A percentile compares a stretch with the other conserved stretches of the same genome.
These are phyloP conservation scores for Callipepla squamata DNA, from an alignment of 2,113 vertebrate genomes.

Conservation along the genomic window DNA sequence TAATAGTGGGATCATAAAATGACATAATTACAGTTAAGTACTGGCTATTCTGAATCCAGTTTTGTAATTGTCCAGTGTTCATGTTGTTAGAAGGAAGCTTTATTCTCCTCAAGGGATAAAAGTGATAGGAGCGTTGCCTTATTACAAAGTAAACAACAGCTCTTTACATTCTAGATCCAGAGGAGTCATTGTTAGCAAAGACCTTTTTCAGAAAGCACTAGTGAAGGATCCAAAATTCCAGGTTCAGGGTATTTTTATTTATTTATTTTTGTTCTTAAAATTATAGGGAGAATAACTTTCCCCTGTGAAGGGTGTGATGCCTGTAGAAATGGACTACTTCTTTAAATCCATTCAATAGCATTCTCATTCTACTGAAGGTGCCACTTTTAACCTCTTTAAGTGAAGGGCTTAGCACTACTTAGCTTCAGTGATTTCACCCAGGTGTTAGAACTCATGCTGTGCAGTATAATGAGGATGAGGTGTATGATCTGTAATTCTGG, in stretches of 20 bases:
- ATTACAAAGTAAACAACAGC: slow-evolving; percentile 1
- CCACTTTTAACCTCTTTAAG: slow-evolving; percentile 38
- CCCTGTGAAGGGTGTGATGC: not conserved
- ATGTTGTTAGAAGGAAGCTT: not conserved
- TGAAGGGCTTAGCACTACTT: slow-evolving; percentile 7
- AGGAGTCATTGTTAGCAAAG: not conserved
- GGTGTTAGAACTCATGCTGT: slow-evolving; percentile 30
- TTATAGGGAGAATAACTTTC: not conserved
- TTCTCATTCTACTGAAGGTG: slow-evolving; percentile 18
- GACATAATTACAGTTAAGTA: not conserved
- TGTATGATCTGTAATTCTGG: not conserved
- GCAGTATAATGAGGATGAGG: not conserved
- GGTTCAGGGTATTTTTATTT: not conserved
- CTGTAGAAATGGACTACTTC: not conserved
- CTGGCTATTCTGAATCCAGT: slow-evolving; percentile 18
- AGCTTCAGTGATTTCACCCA: slow-evolving; percentile 30
- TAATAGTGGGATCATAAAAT: not conserved
- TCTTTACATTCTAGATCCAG: slow-evolving; percentile 7
- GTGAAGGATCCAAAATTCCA: not conserved
- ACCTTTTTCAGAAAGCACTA: not conserved
- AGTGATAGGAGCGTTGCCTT: slow-evolving; percentile 25
- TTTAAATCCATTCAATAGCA: not conserved
- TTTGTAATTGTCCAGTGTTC: not conserved
- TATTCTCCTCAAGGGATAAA: not conserved
- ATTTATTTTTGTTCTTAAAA: not conserved